Percentiles rank a stretch among this genome's conserved stretches.
These are phyloP conservation scores for Thaumatotibia leucotreta DNA, from an alignment of 1,140 invertebrate species.

Conservation along the genomic window DNA sequence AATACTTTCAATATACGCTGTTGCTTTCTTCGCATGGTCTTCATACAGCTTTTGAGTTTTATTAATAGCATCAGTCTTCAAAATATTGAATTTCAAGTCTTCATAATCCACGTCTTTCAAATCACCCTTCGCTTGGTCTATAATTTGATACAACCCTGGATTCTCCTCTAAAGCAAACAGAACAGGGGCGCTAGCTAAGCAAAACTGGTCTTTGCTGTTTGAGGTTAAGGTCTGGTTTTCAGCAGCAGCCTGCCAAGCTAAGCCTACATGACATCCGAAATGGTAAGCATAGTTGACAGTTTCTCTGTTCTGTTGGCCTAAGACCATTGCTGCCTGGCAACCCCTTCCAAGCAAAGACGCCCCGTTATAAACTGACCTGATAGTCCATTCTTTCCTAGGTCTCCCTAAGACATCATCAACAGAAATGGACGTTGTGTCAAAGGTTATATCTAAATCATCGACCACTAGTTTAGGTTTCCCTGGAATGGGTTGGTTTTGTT, in stretches of 20 bases:
- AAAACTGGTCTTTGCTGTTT: conserved; percentile 76
- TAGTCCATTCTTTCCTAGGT: conserved; percentile 88
- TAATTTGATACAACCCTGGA: conserved; percentile 80
- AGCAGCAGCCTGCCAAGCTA: conserved; percentile 87
- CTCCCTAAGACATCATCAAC: conserved; percentile 78
- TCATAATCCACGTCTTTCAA: conserved; percentile 83
- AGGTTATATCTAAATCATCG: conserved; percentile 48
- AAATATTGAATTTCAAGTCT: conserved; percentile 84
- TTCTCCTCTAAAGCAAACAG: conserved; percentile 86
- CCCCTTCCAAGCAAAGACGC: conserved; percentile 88
- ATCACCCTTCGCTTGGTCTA: conserved; percentile 81
- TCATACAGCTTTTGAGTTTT: conserved; percentile 58
- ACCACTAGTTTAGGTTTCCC: conserved; percentile 71
- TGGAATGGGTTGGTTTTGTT: conserved; percentile 87
- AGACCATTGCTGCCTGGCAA: conserved; percentile 86
- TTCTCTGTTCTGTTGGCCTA: conserved; percentile 84
- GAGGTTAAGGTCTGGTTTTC: conserved; percentile 75
- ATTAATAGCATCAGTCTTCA: conserved; percentile 74
- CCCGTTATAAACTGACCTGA: conserved; percentile 85
- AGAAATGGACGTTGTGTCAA: conserved; percentile 52
- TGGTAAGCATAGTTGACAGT: conserved; percentile 83
- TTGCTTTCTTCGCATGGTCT: conserved; percentile 60
- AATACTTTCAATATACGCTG: conserved; percentile 52
- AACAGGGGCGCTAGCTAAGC: conserved; percentile 85
- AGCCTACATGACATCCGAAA: conserved; percentile 90